phyloP scores from a whole-genome alignment of 2,888 invertebrate species.

The Nomada ruficornis region DNA sequence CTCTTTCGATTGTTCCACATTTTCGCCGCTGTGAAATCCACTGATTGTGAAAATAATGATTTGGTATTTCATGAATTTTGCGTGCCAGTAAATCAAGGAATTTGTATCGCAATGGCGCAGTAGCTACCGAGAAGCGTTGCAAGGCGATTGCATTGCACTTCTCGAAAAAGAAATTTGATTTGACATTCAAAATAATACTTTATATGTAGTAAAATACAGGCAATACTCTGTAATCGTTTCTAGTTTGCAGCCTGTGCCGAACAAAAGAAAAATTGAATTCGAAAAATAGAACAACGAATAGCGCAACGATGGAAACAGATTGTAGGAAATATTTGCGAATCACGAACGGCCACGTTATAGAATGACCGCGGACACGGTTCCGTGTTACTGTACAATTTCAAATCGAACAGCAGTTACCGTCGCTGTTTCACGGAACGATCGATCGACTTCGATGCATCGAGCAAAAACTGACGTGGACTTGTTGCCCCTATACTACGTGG shows the following conservation, averaged over 20 bases:
- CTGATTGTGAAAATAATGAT: no score
- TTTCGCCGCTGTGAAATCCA: not conserved
- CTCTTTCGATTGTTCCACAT: slow-evolving; percentile 8
- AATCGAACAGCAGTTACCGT: slow-evolving; percentile 40
- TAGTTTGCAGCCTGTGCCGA: not conserved
- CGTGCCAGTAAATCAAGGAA: no score
- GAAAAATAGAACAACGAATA: not conserved
- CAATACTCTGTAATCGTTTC: not conserved
- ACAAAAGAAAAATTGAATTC: not conserved
- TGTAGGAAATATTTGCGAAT: not conserved
- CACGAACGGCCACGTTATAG: slow-evolving; percentile 1
- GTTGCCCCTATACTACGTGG: slow-evolving; percentile 37
- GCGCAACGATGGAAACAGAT: not conserved
- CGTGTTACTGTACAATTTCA: slow-evolving; percentile 39
- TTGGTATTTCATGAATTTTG: no score
- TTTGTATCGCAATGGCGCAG: no score
- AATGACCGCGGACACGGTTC: slow-evolving; percentile 8
- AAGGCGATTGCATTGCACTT: no score
- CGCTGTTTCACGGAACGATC: slow-evolving; percentile 59
- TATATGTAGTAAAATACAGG: no score
- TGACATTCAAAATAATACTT: no score
- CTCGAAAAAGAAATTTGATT: no score
- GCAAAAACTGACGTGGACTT: slow-evolving; percentile 68
- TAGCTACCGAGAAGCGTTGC: no score
- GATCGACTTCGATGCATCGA: slow-evolving; percentile 63